Evolutionary conservation across 1,140 invertebrate genomes (phyloP).

Genomic region (Drosophila navojoa): DNA sequence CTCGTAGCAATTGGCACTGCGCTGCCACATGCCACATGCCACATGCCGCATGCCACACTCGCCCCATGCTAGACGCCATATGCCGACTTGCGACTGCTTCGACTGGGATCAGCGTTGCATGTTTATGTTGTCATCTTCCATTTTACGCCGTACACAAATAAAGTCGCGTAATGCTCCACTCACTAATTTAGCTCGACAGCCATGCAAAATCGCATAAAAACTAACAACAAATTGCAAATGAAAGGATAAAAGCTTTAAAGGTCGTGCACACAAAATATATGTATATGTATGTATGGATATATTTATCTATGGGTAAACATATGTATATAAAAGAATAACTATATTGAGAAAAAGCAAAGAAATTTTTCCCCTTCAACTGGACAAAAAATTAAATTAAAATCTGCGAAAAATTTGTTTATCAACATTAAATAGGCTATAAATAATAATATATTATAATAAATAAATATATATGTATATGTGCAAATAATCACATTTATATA

Average conservation of each 20-base stretch:
- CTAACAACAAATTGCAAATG: background rate
- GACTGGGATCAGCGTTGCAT: constrained; percentile 25
- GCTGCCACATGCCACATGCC: constrained; percentile 21
- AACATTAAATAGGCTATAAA: too few species aligned
- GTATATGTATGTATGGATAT: background rate
- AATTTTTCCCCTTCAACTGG: too few species aligned
- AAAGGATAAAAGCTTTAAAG: constrained; percentile 30
- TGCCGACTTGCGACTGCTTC: background rate
- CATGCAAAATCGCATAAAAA: constrained; percentile 40
- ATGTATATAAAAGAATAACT: too few species aligned
- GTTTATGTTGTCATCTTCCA: constrained; percentile 72
- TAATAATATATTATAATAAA: too few species aligned
- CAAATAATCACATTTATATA: too few species aligned
- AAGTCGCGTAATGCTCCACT: constrained; percentile 71
- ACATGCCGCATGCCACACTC: constrained; percentile 7
- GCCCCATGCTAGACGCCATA: background rate
- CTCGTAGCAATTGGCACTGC: constrained; percentile 37
- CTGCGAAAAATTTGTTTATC: too few species aligned
- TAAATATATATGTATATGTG: too few species aligned
- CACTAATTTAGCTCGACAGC: constrained; percentile 59
- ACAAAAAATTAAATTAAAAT: too few species aligned
- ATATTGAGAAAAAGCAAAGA: too few species aligned
- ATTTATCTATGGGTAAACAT: background rate
- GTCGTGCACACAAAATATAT: constrained; percentile 2
- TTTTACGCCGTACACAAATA: constrained; percentile 68